Percentiles rank a stretch among this genome's conserved stretches.
Evolutionary conservation across 2,113 vertebrate species (phyloP).

Genomic region (Apodemus speciosus): DNA sequence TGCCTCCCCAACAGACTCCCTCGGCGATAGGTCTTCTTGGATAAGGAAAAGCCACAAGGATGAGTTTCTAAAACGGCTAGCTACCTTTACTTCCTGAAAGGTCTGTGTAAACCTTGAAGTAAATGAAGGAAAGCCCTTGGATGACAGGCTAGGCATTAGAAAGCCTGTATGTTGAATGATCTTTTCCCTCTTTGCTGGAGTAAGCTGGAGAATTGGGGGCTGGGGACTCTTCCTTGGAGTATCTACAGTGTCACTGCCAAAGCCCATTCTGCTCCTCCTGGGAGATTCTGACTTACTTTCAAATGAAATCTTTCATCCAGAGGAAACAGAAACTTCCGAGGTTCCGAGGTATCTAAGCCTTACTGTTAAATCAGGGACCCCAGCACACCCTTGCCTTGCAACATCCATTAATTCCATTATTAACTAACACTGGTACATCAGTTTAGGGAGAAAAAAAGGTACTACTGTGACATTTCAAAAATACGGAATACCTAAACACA

Average conservation of each 20-base stretch:
- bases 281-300: conserved; percentile 47
- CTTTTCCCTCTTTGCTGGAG: conserved; percentile 1
- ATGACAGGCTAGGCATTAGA: conserved; percentile 7
- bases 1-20: conserved; percentile 11
- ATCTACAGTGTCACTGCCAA: background rate
- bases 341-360: background rate
- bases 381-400: conserved; percentile 76
- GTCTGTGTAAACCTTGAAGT: conserved; percentile 5
- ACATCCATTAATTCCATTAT: conserved; percentile 79
- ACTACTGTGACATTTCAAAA: conserved; percentile 81
- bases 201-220: background rate
- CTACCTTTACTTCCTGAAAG: background rate
- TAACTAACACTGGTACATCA: conserved; percentile 74
- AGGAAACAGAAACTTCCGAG: conserved; percentile 46
- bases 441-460: conserved; percentile 66
- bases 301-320: conserved; percentile 50
- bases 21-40: conserved; percentile 25
- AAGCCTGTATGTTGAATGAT: background rate
- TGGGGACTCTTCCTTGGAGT: background rate
- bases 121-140: background rate
- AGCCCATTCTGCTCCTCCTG: background rate
- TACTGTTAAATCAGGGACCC: conserved; percentile 77
- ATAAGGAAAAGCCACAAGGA: background rate
- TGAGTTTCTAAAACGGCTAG: conserved; percentile 32
- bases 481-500: conserved; percentile 43